A percentile compares a stretch with the other conserved stretches of the same genome.
Conservation (phyloP, 2,888 invertebrate genomes). For the Hartigia nigra region DNA sequence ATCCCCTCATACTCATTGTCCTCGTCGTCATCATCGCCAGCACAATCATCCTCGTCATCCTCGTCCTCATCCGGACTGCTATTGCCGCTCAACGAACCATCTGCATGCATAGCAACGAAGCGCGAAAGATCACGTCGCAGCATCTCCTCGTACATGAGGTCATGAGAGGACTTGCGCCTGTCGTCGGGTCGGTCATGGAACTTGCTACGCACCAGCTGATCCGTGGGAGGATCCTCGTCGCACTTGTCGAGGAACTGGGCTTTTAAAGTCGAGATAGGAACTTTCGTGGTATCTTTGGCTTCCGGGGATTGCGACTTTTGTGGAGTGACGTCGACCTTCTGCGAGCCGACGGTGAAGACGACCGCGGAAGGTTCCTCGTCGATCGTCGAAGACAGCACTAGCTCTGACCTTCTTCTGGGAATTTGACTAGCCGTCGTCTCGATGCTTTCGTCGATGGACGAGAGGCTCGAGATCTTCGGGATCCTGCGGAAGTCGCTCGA, state of each 20-base stretch:
- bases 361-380: constrained; percentile 37
- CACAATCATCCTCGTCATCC: constrained; percentile 26
- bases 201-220: constrained; percentile 35
- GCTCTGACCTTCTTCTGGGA: constrained; percentile 39
- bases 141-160: constrained; percentile 53
- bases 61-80: constrained; percentile 24
- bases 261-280: constrained; percentile 49
- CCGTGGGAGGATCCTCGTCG: constrained; percentile 13
- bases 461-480: constrained; percentile 61
- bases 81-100: constrained; percentile 15
- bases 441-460: constrained; percentile 62
- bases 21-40: constrained; percentile 34
- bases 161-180: constrained; percentile 47
- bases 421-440: constrained; percentile 52
- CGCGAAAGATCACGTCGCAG: constrained; percentile 28
- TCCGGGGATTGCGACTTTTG: constrained; percentile 18
- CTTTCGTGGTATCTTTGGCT: constrained; percentile 48
- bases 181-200: constrained; percentile 39
- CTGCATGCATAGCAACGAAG: neutral
- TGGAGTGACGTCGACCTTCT: constrained; percentile 39
- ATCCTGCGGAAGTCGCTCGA: constrained; percentile 55
- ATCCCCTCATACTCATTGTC: constrained; percentile 28
- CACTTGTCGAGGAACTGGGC: constrained; percentile 43
- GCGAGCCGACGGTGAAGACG: constrained; percentile 59
- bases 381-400: constrained; percentile 27